A percentile compares a stretch with the other conserved stretches of the same genome.
Conservation (phyloP, 35 echinoderm and acorn worm species). For the Heliocidaris erythrogramma region DNA sequence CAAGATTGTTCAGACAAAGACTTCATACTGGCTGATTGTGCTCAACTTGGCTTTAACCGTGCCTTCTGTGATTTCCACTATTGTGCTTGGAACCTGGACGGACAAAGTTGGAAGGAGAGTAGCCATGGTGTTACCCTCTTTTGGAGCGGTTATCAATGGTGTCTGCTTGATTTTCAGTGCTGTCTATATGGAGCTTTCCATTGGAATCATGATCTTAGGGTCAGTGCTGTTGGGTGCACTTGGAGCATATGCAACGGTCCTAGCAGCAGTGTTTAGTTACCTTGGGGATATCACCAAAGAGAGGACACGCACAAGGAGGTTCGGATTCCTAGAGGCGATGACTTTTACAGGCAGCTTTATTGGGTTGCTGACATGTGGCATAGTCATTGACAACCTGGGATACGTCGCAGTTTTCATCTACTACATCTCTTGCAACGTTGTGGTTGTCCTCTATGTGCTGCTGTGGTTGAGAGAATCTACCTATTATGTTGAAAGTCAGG, state of each 20-base stretch:
- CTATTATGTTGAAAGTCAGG: neutral
- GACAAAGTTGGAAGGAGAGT: conserved; percentile 78
- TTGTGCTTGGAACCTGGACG: conserved; percentile 92
- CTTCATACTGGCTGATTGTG: conserved; percentile 91
- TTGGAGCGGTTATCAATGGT: conserved; percentile 76
- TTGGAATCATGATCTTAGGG: conserved; percentile 75
- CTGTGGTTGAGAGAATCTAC: conserved; percentile 78
- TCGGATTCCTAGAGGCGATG: conserved; percentile 92
- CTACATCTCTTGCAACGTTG: conserved; percentile 66
- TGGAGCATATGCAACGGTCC: conserved; percentile 74
- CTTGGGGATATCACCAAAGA: conserved; percentile 81
- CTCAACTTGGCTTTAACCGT: conserved; percentile 78
- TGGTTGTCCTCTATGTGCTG: conserved; percentile 67
- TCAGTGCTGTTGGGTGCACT: conserved; percentile 68
- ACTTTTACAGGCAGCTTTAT: conserved; percentile 88
- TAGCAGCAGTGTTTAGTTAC: conserved; percentile 91
- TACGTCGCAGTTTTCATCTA: conserved; percentile 84
- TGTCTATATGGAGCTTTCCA: conserved; percentile 56
- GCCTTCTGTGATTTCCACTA: conserved; percentile 69
- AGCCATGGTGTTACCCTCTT: conserved; percentile 68
- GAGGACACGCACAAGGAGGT: conserved; percentile 70
- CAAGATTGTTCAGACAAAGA: conserved; percentile 54
- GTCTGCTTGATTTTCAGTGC: conserved; percentile 70
- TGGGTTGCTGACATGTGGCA: conserved; percentile 74
- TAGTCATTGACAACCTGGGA: conserved; percentile 83